Conservation (phyloP, 2,113 vertebrate genomes). For the Stegastes partitus region DNA sequence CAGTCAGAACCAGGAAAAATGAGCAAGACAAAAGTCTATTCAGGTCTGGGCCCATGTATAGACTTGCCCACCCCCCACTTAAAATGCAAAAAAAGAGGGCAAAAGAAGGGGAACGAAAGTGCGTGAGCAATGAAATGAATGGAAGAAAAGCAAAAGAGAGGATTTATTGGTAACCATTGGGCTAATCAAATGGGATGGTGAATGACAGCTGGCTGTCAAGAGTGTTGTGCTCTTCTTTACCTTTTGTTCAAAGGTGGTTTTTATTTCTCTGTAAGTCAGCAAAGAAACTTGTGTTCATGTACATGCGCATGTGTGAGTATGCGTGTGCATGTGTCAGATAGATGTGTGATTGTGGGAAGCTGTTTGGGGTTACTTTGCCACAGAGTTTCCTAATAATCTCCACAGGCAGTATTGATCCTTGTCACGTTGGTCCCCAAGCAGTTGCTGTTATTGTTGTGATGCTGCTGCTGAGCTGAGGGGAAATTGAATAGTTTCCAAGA, state of each 20-base stretch:
- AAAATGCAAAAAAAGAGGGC: constrained; percentile 72
- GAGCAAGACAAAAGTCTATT: constrained; percentile 97
- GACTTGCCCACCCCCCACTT: constrained; percentile 85
- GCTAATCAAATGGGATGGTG: constrained; percentile 77
- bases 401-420: constrained; percentile 44
- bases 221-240: constrained; percentile 36
- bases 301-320: not conserved
- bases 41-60: constrained; percentile 89
- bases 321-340: constrained; percentile 4
- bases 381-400: constrained; percentile 41
- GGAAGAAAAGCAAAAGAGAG: constrained; percentile 78
- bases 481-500: constrained; percentile 20
- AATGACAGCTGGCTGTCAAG: constrained; percentile 90
- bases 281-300: not conserved
- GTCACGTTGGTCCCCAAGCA: constrained; percentile 31
- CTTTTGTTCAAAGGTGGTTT: constrained; percentile 43
- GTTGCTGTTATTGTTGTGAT: constrained; percentile 42
- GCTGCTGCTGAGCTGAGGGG: constrained; percentile 33
- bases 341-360: not conserved
- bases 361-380: constrained; percentile 43
- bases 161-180: constrained; percentile 67
- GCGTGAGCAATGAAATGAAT: constrained; percentile 79
- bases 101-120: constrained; percentile 78
- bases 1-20: constrained; percentile 94
- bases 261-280: constrained; percentile 29